Percentiles rank a stretch among this genome's conserved stretches.
Conservation (phyloP, 2,797 vertebrate species). For the Oryzias dopingdopingensis region DNA sequence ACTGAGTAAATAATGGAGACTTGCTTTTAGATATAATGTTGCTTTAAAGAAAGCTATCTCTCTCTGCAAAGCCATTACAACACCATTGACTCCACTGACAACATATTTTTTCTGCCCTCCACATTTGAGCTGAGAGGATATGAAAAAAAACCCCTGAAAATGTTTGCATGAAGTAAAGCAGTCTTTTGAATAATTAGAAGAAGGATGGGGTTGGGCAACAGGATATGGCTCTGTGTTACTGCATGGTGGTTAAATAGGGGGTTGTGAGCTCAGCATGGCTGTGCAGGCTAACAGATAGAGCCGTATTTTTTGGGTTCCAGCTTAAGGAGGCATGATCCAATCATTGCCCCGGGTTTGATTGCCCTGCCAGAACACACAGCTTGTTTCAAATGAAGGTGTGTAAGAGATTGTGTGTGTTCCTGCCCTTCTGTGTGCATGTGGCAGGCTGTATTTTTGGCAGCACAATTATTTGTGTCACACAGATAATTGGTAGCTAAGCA, state of each 20-base stretch:
- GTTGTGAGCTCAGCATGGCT: constrained; percentile 31
- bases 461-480: constrained; percentile 22
- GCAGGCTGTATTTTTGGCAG: constrained; percentile 38
- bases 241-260: constrained; percentile 36
- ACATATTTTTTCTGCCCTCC: not conserved
- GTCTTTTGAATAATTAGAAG: constrained; percentile 22
- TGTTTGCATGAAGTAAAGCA: constrained; percentile 39
- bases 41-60: constrained; percentile 11
- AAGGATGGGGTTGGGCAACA: constrained; percentile 11
- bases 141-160: constrained; percentile 19
- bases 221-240: constrained; percentile 14
- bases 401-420: constrained; percentile 24
- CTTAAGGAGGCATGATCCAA: constrained; percentile 51
- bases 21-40: too few species aligned
- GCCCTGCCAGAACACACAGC: constrained; percentile 43
- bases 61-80: not conserved
- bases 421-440: constrained; percentile 6
- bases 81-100: not conserved
- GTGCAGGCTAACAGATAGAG: constrained; percentile 47
- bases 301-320: constrained; percentile 50
- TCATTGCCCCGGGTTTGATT: constrained; percentile 45
- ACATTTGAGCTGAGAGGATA: constrained; percentile 1
- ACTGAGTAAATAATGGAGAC: not conserved
- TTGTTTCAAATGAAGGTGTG: constrained; percentile 49
- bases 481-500: constrained; percentile 27